phyloP scores from a whole-genome alignment of 2,888 invertebrate genomes.

The Himalopsyche kuldschensis region DNA sequence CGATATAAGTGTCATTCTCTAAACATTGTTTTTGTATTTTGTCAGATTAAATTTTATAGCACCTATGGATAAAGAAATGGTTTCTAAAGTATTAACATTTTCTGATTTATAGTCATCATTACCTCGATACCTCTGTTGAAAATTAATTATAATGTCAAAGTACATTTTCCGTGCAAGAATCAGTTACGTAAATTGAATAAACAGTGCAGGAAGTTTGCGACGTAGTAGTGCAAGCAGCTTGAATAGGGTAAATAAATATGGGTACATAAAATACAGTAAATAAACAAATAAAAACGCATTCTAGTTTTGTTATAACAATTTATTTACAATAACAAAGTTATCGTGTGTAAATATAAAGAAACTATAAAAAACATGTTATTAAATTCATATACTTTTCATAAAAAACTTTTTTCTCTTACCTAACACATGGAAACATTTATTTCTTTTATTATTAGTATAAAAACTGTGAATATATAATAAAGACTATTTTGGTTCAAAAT shows the following conservation, averaged over 20 bases:
- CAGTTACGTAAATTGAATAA: no score
- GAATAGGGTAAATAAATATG: background rate
- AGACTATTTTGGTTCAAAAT: slow-evolving; percentile 2
- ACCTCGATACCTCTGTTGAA: no score
- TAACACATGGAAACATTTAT: slow-evolving; percentile 2
- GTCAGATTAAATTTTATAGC: no score
- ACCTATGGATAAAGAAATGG: no score
- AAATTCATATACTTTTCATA: slow-evolving; percentile 16
- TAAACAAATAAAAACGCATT: background rate
- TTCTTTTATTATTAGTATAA: slow-evolving; percentile 5
- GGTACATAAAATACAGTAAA: background rate
- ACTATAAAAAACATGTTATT: slow-evolving; percentile 27
- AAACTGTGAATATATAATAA: background rate
- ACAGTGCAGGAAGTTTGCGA: no score
- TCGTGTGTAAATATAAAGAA: slow-evolving; percentile 20
- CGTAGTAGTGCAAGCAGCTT: no score
- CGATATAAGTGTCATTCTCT: no score
- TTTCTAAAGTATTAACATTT: no score
- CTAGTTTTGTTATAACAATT: slow-evolving; percentile 32
- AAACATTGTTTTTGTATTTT: no score
- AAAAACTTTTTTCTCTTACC: slow-evolving; percentile 4
- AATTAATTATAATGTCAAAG: no score
- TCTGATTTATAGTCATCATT: no score
- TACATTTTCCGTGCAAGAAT: no score
- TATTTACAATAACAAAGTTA: slow-evolving; percentile 32